Evolutionary conservation across 2,888 invertebrate species (phyloP), one percentile per base, ranked within the genome.

Genomic region (Catocala fraxini): DNA sequence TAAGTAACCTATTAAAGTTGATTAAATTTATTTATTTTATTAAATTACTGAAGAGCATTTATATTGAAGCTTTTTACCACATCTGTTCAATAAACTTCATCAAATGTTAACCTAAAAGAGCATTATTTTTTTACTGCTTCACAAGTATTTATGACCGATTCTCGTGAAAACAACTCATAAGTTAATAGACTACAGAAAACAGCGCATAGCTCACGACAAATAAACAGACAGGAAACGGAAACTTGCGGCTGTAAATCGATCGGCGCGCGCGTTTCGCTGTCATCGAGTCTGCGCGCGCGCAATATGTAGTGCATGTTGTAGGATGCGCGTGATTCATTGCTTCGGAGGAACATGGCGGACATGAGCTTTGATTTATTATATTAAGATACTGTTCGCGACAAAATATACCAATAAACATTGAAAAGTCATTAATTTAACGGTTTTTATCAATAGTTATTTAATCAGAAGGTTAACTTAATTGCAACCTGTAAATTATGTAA

Each of bases 261-360:
- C 90, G 83, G 73, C 87, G 84, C 79, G 77, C 71, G 70, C 87
- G 82, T 89, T 86, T 83, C 82, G 84, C 86, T 87, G 89, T 90
- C 90, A 84, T 73, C 85, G 71, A 6, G 45, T 13, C 43, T 25
- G 57, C 54, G 51, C 47, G 51, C 48, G 70, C 64, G 59, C 56
- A 69, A 75, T 79, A 75, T 79, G 73, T 58, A 56, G 45, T 69
- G 60, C 57, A 51, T 55, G 12, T 15, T 13, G 71, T 83, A 79
- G 74, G 75, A 82, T 79, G 79, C 62, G n/a, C 63, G 72, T 73
- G 68, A 71, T 65, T 76, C 65, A 73, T 61, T 57, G 42, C 51
- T 53, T 33, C 15, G 13, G 39, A 45, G 25, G 46, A 46, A 46
- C n/a, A 12, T 56, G 25, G 49, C 46, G 45, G 51, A 61, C 41